phyloP scores from a whole-genome alignment of 1,140 invertebrate genomes.

The Eulimnadia texana region DNA sequence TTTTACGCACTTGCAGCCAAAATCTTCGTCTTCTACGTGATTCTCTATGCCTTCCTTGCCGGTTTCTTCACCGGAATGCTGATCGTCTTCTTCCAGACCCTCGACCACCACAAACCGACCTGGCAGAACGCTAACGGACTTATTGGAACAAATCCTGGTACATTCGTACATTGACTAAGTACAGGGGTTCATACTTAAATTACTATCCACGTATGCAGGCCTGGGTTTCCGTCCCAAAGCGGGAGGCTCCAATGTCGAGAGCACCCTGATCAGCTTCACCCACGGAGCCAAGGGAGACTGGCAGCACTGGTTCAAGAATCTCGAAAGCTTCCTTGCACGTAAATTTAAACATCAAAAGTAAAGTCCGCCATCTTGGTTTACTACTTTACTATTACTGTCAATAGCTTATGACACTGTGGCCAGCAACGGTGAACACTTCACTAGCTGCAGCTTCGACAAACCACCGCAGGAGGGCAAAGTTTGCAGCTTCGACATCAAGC shows the following conservation, averaged over 20 bases:
- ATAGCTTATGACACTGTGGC: slow-evolving; percentile 44
- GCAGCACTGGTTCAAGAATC: slow-evolving; percentile 57
- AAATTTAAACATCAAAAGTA: slow-evolving; percentile 29
- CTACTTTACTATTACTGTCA: too few relatives aligned
- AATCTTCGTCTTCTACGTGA: slow-evolving; percentile 83
- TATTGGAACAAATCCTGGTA: slow-evolving; percentile 84
- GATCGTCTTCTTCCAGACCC: slow-evolving; percentile 81
- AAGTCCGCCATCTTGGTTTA: not conserved
- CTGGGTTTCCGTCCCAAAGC: slow-evolving; percentile 89
- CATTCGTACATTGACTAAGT: slow-evolving; percentile 19
- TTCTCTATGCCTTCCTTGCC: slow-evolving; percentile 76
- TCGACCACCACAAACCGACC: slow-evolving; percentile 69
- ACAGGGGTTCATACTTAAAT: not conserved
- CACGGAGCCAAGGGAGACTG: slow-evolving; percentile 60
- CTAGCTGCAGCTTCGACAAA: slow-evolving; percentile 44
- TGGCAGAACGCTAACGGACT: slow-evolving; percentile 67
- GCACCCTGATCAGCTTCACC: slow-evolving; percentile 85
- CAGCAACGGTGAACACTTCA: slow-evolving; percentile 27
- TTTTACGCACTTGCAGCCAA: slow-evolving; percentile 80
- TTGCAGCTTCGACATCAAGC: slow-evolving; percentile 45
- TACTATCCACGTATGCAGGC: slow-evolving; percentile 34
- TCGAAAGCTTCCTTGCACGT: slow-evolving; percentile 56
- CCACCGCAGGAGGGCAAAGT: slow-evolving; percentile 46
- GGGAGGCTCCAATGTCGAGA: slow-evolving; percentile 69
- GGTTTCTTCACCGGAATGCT: slow-evolving; percentile 83